Evolutionary conservation across 2,888 invertebrate species (phyloP).

Genomic region (Eupithecia inturbata): DNA sequence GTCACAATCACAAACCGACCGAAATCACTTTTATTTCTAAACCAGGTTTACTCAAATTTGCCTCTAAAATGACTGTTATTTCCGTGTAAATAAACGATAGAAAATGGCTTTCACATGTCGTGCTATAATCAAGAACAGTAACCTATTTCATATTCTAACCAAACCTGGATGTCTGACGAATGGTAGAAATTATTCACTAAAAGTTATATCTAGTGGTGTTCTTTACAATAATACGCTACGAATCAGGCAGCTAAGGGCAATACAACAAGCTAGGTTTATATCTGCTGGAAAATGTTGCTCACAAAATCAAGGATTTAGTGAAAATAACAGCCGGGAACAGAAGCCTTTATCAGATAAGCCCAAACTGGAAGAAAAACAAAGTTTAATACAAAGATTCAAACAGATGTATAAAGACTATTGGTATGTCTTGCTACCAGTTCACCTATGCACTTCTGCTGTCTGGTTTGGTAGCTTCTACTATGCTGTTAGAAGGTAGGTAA

Average conservation of each 20-base stretch:
- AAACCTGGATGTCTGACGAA: constrained; percentile 69
- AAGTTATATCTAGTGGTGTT: constrained; percentile 61
- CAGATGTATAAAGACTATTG: constrained; percentile 97
- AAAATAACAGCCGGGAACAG: constrained; percentile 10
- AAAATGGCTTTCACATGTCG: constrained; percentile 71
- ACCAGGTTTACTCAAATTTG: constrained; percentile 29
- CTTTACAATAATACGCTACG: constrained; percentile 54
- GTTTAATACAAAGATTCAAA: constrained; percentile 85
- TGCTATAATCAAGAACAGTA: constrained; percentile 62
- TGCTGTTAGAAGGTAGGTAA: constrained; percentile 90
- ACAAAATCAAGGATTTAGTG: constrained; percentile 42
- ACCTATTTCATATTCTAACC: constrained; percentile 60
- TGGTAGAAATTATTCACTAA: constrained; percentile 55
- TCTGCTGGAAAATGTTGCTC: constrained; percentile 55
- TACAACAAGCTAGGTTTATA: constrained; percentile 48
- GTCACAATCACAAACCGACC: constrained; percentile 1
- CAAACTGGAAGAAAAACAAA: constrained; percentile 77
- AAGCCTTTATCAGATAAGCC: constrained; percentile 29
- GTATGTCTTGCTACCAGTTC: constrained; percentile 97
- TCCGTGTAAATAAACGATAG: constrained; percentile 33
- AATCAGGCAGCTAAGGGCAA: constrained; percentile 46
- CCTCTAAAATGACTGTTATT: constrained; percentile 47
- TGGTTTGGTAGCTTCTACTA: constrained; percentile 97
- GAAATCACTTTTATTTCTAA: constrained; percentile 5
- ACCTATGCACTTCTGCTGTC: constrained; percentile 92